Evolutionary conservation across 2,113 vertebrate species (phyloP).

Genomic region (Hydrochoerus hydrochaeris): DNA sequence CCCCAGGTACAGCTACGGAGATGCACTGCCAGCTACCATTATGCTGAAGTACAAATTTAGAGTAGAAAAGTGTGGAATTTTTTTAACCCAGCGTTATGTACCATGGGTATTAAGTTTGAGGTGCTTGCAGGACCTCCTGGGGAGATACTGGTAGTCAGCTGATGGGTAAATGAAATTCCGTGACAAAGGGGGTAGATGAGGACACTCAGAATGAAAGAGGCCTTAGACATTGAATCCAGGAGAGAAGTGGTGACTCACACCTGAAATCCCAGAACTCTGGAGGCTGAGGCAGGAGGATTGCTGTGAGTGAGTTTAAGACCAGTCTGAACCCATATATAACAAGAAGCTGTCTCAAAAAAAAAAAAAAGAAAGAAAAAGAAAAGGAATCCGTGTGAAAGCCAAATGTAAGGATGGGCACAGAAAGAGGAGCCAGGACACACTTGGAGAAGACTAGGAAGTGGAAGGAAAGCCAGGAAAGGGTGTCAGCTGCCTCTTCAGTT

Average conservation of each 20-base stretch:
- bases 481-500: background rate
- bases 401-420: background rate
- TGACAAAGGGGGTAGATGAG: background rate
- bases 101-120: background rate
- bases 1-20: background rate
- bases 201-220: background rate
- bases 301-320: background rate
- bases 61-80: background rate
- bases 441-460: background rate
- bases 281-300: background rate
- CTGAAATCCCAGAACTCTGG: background rate
- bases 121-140: background rate
- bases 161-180: background rate
- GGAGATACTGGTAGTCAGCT: background rate
- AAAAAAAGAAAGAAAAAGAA: too few species aligned
- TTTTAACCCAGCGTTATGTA: background rate
- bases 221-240: background rate
- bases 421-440: background rate
- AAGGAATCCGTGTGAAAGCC: background rate
- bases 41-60: background rate
- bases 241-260: background rate
- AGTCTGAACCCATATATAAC: background rate
- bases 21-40: background rate
- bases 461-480: background rate
- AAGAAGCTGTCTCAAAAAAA: background rate